Conservation (phyloP, 2,888 invertebrate species). For the Siphonodentalium dalli region DNA sequence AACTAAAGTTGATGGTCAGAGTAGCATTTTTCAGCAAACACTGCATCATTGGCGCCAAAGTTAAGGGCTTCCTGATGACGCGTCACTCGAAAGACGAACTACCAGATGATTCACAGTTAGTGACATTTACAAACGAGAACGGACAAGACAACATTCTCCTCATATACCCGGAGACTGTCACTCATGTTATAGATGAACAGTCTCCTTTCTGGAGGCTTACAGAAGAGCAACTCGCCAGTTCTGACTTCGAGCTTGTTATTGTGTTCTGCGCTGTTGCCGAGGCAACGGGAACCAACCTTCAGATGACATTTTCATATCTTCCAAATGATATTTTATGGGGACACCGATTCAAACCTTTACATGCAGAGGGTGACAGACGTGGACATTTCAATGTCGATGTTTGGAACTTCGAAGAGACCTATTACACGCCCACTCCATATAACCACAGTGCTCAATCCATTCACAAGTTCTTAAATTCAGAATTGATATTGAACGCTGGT, state of each 20-base stretch:
- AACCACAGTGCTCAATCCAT: too few species aligned
- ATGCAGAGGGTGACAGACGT: too few species aligned
- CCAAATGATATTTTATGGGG: conserved; percentile 37
- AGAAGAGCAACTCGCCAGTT: conserved; percentile 85
- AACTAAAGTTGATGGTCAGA: conserved; percentile 60
- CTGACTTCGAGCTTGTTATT: conserved; percentile 92
- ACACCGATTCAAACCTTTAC: too few species aligned
- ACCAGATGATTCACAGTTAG: conserved; percentile 90
- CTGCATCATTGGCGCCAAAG: conserved; percentile 78
- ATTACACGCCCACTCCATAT: too few species aligned
- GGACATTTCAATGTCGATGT: too few species aligned
- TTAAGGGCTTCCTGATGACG: conserved; percentile 89
- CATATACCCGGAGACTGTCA: conserved; percentile 95
- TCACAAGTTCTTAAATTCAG: too few species aligned
- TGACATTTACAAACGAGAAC: conserved; percentile 87
- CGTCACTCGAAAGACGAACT: conserved; percentile 88
- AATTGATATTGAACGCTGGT: too few species aligned
- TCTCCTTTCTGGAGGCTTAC: conserved; percentile 89
- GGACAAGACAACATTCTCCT: conserved; percentile 92
- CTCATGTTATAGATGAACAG: conserved; percentile 87
- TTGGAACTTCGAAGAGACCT: too few species aligned
- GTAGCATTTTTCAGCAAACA: conserved; percentile 63
- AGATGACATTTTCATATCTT: conserved; percentile 32
- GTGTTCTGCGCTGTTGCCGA: conserved; percentile 86
- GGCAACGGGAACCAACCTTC: conserved; percentile 67